Evolutionary conservation across 2,113 vertebrate genomes (phyloP), one percentile per base, ranked within the genome.

Genomic region (Micronycteris hirsuta): DNA sequence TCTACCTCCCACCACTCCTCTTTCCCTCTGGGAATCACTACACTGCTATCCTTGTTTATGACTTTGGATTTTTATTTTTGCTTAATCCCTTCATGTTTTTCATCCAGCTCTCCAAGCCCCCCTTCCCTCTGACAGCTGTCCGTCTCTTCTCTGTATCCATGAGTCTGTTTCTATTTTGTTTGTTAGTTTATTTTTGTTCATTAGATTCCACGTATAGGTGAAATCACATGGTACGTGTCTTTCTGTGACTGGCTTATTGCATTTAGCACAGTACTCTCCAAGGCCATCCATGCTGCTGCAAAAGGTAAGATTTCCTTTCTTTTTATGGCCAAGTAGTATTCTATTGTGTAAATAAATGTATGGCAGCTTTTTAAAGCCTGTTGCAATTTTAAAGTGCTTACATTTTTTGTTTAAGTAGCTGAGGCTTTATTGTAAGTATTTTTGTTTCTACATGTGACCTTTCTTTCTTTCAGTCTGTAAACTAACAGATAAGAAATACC

Each of bases 381-480:
- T 38, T 78, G 36, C 36, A 88, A 80, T 85, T 89, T 83, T n/a
- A n/a, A 81, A 95, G 20, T 89, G n/a, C 92, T 93, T 7, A 24
- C 71, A 87, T 5, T 96, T 95, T 93, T 70, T 31, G 81, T 83
- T 94, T 93, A 76, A 94, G 28, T 36, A 68, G 41, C 7, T 93
- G 95, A 84, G 4, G 11, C 9, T 93, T 86, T 96, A 67, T 7
- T 94, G 82, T 63, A 95, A 81, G 33, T 87, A 43, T 94, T 63
- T 63, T 68, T 91, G 61, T 88, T 94, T 96, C 20, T 80, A 83
- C 31, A 91, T 82, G 36, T 96, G 61, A 85, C 61, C 86, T 97
- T 96, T 96, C 47, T 94, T 95, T 68, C 33, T 93, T 54, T 85
- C 73, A 80, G 43, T 33, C 78, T 89, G 89, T 91, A 49, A 82